Percentiles rank a stretch among this genome's conserved stretches.
Evolutionary conservation across 2,888 invertebrate genomes (phyloP).

Genomic region (Agriotes lineatus): DNA sequence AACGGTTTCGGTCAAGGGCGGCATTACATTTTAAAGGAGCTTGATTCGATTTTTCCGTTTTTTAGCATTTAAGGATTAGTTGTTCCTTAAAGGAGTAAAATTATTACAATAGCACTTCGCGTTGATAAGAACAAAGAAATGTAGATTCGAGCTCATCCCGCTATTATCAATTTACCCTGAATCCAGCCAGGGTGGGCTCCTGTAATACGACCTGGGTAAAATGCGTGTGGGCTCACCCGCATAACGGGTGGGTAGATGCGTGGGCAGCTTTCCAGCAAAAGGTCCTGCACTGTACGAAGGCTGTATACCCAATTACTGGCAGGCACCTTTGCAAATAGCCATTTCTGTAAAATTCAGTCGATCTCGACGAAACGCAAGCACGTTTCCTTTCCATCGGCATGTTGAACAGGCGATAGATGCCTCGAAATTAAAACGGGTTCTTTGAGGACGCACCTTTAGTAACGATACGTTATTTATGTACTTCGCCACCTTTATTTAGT

Average conservation of each 20-base stretch:
- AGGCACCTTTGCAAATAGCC: slow-evolving; percentile 11
- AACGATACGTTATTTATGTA: too few species aligned
- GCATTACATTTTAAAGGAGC: too few species aligned
- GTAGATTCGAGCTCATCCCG: slow-evolving; percentile 18
- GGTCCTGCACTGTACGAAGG: slow-evolving; percentile 31
- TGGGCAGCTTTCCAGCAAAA: slow-evolving; percentile 32
- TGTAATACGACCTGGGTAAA: slow-evolving; percentile 43
- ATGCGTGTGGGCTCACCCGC: slow-evolving; percentile 51
- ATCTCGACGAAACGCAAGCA: too few species aligned
- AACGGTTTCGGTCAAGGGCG: too few species aligned
- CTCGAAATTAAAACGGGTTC: too few species aligned
- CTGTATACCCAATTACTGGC: slow-evolving; percentile 27
- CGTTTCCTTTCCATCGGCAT: too few species aligned
- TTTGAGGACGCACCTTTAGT: too few species aligned
- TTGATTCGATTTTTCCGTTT: too few species aligned
- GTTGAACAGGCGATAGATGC: too few species aligned
- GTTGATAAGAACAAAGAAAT: neutral
- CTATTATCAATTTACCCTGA: slow-evolving; percentile 35
- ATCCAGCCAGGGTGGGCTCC: slow-evolving; percentile 42
- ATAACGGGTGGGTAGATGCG: slow-evolving; percentile 46
- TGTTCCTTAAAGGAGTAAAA: too few species aligned
- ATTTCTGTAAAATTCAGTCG: slow-evolving; percentile 5
- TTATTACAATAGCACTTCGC: neutral
- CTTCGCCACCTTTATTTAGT: too few species aligned
- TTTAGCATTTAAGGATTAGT: too few species aligned